These are phyloP conservation scores for Antheraea assamensis DNA, from an alignment of 2,888 invertebrate genomes.

Conservation along the genomic window DNA sequence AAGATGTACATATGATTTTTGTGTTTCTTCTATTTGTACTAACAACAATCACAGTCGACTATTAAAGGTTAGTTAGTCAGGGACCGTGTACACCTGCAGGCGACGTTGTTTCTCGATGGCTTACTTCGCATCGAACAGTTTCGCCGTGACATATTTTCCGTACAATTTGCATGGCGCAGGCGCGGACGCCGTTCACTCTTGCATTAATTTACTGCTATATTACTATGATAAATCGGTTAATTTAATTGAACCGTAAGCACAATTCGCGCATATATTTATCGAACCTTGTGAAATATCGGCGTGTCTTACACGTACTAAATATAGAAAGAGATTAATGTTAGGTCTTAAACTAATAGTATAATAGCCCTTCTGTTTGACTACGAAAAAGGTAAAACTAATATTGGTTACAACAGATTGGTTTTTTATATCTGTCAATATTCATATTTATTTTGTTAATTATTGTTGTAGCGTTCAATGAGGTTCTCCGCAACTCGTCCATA, in stretches of 20 bases:
- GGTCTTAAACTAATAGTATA: not conserved
- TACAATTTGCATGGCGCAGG: conserved; percentile 28
- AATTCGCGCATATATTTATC: conserved; percentile 5
- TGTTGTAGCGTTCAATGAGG: not conserved
- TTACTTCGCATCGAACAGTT: conserved; percentile 5
- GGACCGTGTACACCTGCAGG: not conserved
- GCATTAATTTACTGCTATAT: conserved; percentile 28
- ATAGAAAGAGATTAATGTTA: not conserved
- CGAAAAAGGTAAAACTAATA: not conserved
- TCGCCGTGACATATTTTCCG: conserved; percentile 23
- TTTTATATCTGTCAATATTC: not conserved
- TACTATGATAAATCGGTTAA: conserved; percentile 58
- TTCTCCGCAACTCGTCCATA: not conserved
- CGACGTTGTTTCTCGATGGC: not conserved
- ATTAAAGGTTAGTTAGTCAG: not conserved
- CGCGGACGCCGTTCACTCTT: conserved; percentile 22
- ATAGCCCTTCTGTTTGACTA: not conserved
- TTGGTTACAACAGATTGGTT: not conserved
- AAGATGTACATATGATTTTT: not conserved
- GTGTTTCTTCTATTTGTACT: not conserved
- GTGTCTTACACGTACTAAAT: not conserved
- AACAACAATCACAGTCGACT: not conserved
- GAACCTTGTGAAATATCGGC: conserved; percentile 11
- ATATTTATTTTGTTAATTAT: not conserved
- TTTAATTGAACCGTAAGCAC: conserved; percentile 47